Conservation (phyloP, 2,113 vertebrate species). For the Saguinus imperator region DNA sequence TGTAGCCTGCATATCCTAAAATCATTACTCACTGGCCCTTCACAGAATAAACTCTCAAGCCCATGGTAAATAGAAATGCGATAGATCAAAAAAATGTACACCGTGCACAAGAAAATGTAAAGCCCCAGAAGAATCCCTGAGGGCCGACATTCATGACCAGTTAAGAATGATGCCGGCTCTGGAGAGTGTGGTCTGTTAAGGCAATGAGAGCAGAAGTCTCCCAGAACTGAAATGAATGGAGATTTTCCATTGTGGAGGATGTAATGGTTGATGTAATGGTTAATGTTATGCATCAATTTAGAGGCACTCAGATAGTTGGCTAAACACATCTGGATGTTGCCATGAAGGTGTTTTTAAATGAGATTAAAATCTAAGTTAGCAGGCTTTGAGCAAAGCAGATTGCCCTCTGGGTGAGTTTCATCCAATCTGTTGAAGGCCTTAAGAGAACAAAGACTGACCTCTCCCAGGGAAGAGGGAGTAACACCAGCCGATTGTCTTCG, state of each 20-base stretch:
- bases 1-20: background rate
- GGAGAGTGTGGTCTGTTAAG: too few relatives aligned
- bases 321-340: background rate
- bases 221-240: background rate
- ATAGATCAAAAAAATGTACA: background rate
- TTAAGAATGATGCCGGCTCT: background rate
- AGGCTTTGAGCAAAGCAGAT: background rate
- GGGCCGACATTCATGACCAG: background rate
- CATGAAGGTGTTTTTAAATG: background rate
- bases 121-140: background rate
- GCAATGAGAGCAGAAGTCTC: background rate
- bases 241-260: background rate
- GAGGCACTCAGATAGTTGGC: background rate
- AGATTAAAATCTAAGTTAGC: background rate
- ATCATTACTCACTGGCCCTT: background rate
- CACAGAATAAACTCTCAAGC: background rate
- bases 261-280: background rate
- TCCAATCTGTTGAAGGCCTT: background rate
- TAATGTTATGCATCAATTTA: background rate
- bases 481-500: accelerated
- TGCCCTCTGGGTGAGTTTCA: background rate
- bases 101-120: background rate
- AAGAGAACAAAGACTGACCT: background rate
- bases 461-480: background rate
- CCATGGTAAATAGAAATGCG: background rate